A percentile compares a stretch with the other conserved stretches of the same genome.
Evolutionary conservation across 1,140 invertebrate species (phyloP).

Genomic region (Reticulitermes speratus): DNA sequence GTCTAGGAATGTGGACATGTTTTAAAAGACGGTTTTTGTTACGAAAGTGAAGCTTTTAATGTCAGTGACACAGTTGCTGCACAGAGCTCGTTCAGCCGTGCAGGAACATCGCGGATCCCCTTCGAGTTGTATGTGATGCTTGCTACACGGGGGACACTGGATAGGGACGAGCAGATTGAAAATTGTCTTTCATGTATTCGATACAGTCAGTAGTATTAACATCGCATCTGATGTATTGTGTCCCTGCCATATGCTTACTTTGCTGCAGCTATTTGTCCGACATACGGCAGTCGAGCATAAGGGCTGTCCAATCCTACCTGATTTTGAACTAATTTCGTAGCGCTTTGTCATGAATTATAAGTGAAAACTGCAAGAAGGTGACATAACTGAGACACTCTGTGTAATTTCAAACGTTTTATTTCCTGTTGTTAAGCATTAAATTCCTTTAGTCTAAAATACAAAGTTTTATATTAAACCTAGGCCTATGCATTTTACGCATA

Average conservation of each 20-base stretch:
- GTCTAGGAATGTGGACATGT: too few relatives aligned
- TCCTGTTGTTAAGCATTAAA: too few relatives aligned
- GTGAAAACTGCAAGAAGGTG: too few relatives aligned
- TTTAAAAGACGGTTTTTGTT: too few relatives aligned
- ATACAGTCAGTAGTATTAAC: conserved; percentile 21
- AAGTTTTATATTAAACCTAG: too few relatives aligned
- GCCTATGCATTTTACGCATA: too few relatives aligned
- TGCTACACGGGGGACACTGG: neutral
- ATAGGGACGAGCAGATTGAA: conserved; percentile 20
- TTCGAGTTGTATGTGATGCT: neutral
- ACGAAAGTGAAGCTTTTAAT: too few relatives aligned
- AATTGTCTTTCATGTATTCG: conserved; percentile 30
- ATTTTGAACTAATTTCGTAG: neutral
- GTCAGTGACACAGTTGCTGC: too few relatives aligned
- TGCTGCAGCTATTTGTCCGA: neutral
- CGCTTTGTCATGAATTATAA: too few relatives aligned
- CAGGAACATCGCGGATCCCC: neutral
- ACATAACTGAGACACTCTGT: too few relatives aligned
- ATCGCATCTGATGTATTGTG: conserved; percentile 15
- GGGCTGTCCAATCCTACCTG: neutral
- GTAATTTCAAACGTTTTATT: too few relatives aligned
- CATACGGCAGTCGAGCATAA: neutral
- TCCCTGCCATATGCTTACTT: conserved; percentile 24
- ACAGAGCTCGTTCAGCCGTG: neutral
- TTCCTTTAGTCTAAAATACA: too few relatives aligned